Base-by-base conservation (phyloP, 2,888 invertebrate genomes). In the Pristionchus exspectatus region DNA sequence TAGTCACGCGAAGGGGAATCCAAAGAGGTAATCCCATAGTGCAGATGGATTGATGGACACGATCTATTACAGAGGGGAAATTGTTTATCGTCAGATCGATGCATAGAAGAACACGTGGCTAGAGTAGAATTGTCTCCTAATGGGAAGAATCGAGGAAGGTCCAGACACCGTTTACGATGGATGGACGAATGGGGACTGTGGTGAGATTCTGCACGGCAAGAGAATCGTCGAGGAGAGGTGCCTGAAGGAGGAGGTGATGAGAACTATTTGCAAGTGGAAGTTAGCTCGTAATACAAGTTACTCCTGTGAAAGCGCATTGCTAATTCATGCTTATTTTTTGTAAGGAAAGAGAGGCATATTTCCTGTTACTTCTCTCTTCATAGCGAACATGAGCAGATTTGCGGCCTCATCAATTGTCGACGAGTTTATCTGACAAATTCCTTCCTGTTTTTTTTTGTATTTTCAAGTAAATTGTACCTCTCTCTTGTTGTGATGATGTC, bases 51-150 rank as follows among this genome's bases (percentile, higher is more conserved):
- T 12, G 66, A 66, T n/a, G 12, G 16, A 27, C 16, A 27, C 30
- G 30, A 27, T 74, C 33, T 16, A 33, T 50, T 72, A 33, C 38
- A 74, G 21, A 14, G 30, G 69, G 30, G 27, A 30, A 38, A 38
- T 74, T 38, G 63, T 74, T 74, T 74, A 74, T 74, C 74, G 33
- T 74, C 44, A 74, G 74, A 74, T 74, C 74, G 24, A 24, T 74
- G 33, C 74, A 74, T 74, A 38, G 33, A 18, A 10, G n/a, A 74
- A 74, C 38, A 74, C 44, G 74, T 74, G 33, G 10, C 10, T 21
- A 21, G 24, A 74, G 74, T 38, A 18, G 74, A 21, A 44, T 38
- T 5, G n/a, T 10, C 21, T 24, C 24, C n/a, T 63, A n/a, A n/a
- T 24, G 63, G 63, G 63, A 24, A 9, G 63, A 63, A 63, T 63